Evolutionary conservation across 1,140 invertebrate species (phyloP).

Genomic region (Pentalonia nigronervosa): DNA sequence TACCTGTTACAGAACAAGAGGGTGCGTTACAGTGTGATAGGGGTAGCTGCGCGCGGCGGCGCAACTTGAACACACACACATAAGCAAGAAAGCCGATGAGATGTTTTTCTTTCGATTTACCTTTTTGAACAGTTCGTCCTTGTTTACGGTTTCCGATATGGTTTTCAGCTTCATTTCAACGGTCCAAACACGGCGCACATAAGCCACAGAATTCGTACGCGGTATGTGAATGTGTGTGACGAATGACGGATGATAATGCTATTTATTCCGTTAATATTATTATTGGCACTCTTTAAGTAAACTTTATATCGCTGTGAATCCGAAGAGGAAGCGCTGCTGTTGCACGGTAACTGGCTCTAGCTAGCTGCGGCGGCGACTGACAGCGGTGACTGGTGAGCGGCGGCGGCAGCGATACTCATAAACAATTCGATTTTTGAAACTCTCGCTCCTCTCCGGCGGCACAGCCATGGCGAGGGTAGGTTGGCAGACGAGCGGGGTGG

Average conservation of each 20-base stretch:
- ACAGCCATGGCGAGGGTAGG: neutral
- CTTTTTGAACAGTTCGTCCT: conserved; percentile 53
- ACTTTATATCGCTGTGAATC: neutral
- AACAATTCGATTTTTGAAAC: conserved; percentile 57
- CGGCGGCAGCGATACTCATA: neutral
- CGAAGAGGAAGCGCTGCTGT: neutral
- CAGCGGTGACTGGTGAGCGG: neutral
- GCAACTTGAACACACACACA: neutral
- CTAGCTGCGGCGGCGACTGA: neutral
- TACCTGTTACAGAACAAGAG: conserved; percentile 46
- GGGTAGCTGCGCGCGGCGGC: neutral
- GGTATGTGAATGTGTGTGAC: neutral
- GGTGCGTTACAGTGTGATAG: neutral
- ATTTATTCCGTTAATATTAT: neutral
- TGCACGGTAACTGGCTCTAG: neutral
- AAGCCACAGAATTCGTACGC: neutral
- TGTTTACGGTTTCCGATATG: conserved; percentile 48
- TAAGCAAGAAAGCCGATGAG: neutral
- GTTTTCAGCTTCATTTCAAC: conserved; percentile 57
- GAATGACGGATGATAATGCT: no score
- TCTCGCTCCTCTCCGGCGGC: neutral
- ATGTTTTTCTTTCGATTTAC: conserved; percentile 2
- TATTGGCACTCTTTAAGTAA: neutral
- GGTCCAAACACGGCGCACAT: conserved; percentile 6
- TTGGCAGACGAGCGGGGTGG: neutral